These are phyloP conservation scores for Drosophila eohydei DNA, from an alignment of 2,888 invertebrate genomes.

Conservation along the genomic window DNA sequence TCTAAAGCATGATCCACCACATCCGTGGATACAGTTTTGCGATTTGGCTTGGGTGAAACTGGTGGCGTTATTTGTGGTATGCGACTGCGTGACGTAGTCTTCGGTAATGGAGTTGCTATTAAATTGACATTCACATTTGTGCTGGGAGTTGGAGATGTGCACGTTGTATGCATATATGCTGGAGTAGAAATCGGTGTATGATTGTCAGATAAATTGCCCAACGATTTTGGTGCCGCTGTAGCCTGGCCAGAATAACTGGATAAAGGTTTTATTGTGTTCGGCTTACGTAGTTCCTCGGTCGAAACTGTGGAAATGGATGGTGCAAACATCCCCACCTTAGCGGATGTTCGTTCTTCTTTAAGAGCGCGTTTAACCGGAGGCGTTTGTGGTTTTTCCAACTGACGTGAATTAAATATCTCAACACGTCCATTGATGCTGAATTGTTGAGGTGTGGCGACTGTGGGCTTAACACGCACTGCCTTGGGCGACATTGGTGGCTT, in stretches of 20 bases:
- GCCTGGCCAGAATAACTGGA: conserved; percentile 74
- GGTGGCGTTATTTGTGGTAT: conserved; percentile 79
- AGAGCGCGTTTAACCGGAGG: conserved; percentile 62
- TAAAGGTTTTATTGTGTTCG: conserved; percentile 80
- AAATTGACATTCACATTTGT: neutral
- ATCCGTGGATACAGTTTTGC: conserved; percentile 29
- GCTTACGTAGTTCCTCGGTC: conserved; percentile 81
- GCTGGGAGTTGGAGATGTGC: conserved; percentile 12
- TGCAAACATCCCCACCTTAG: conserved; percentile 71
- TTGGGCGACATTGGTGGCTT: conserved; percentile 77
- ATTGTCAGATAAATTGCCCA: neutral
- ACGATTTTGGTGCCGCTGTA: neutral
- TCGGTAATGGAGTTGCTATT: conserved; percentile 43
- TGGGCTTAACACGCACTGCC: conserved; percentile 41
- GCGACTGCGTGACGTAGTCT: conserved; percentile 72
- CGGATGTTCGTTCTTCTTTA: conserved; percentile 15
- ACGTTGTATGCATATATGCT: neutral
- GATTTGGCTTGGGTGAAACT: conserved; percentile 61
- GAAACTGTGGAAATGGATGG: conserved; percentile 78
- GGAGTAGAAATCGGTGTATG: conserved; percentile 3
- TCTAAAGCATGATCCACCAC: conserved; percentile 48
- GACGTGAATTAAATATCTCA: conserved; percentile 83
- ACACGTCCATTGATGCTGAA: conserved; percentile 83
- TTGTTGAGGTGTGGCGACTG: conserved; percentile 61
- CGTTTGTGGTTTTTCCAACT: conserved; percentile 73